Percentiles rank a stretch among this genome's conserved stretches.
These are phyloP conservation scores for Drosophila rubida DNA, from an alignment of 2,888 invertebrate genomes.

Conservation along the genomic window DNA sequence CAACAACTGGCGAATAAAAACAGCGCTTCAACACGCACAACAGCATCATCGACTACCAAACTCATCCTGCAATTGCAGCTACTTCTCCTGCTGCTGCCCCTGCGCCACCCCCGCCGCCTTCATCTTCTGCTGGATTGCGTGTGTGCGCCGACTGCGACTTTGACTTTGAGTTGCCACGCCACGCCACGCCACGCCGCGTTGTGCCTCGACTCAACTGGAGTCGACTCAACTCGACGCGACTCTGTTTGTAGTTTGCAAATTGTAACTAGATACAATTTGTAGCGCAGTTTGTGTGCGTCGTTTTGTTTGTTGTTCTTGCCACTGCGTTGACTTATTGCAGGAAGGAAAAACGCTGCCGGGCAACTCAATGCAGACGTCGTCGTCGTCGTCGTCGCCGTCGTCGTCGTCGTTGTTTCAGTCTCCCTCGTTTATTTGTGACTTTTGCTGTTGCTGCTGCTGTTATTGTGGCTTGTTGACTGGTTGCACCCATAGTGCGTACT, in stretches of 20 bases:
- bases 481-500: constrained; percentile 78
- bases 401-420: constrained; percentile 39
- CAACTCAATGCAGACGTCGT: constrained; percentile 72
- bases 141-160: constrained; percentile 41
- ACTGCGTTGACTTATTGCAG: constrained; percentile 76
- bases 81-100: background rate
- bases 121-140: constrained; percentile 37
- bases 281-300: constrained; percentile 72
- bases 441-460: constrained; percentile 37
- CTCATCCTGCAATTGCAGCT: constrained; percentile 26
- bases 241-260: constrained; percentile 80
- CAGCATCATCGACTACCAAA: constrained; percentile 31
- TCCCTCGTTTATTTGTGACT: constrained; percentile 60
- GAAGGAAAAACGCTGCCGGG: constrained; percentile 77
- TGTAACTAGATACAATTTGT: constrained; percentile 80
- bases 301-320: constrained; percentile 47
- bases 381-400: constrained; percentile 24
- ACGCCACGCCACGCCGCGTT: constrained; percentile 30
- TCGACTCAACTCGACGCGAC: constrained; percentile 36
- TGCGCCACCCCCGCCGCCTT: background rate
- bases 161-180: constrained; percentile 53
- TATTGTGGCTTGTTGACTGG: constrained; percentile 50
- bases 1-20: constrained; percentile 59
- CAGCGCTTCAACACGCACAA: constrained; percentile 79
- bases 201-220: constrained; percentile 1